Evolutionary conservation across 2,888 invertebrate genomes (phyloP), one percentile per base, ranked within the genome.

Genomic region (Punctoribates punctum): DNA sequence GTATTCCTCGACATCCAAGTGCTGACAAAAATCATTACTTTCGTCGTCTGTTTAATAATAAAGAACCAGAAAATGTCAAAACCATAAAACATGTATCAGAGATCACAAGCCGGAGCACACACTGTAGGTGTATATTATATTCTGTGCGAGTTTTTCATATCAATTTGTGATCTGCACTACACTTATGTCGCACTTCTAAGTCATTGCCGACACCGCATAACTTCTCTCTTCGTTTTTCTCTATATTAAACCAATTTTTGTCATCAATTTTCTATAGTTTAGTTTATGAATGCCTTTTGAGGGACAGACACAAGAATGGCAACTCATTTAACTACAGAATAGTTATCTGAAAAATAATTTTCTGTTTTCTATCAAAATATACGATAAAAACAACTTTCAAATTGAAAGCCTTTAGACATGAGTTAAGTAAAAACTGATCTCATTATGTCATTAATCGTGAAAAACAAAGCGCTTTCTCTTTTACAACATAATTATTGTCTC

Each of bases 11-110:
- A 29, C 34, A 15, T 29, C 67, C 13, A 20, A 38, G 42, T 20
- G 67, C 38, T 67, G 67, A 67, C 67, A 67, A 67, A 67, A 67
- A 20, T 38, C 38, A 67, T 67, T 67, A 67, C 38, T 67, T 67
- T 67, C n/a, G 67, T 67, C 20, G 62, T 34, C 54, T 54, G 34
- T 67, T 67, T 67, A 62, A 67, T 67, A 67, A 34, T 67, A 42
- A 42, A 38, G n/a, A 38, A 17, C 9, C 27, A 67, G 67, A 67
- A 42, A 38, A 38, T 67, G 67, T 67, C 67, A 67, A 67, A 67
- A 67, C 34, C 67, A 67, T 67, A 67, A 34, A 38, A 67, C 67
- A 67, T 67, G 67, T 67, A 38, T 62, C 15, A 20, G 23, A 54
- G 54, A n/a, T 23, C 54, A 54, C 6, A 62, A 25, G 20, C 5